Percentiles rank a stretch among this genome's conserved stretches.
Conservation (phyloP, 2,797 vertebrate species). For the Cercopithecus petaurista region DNA sequence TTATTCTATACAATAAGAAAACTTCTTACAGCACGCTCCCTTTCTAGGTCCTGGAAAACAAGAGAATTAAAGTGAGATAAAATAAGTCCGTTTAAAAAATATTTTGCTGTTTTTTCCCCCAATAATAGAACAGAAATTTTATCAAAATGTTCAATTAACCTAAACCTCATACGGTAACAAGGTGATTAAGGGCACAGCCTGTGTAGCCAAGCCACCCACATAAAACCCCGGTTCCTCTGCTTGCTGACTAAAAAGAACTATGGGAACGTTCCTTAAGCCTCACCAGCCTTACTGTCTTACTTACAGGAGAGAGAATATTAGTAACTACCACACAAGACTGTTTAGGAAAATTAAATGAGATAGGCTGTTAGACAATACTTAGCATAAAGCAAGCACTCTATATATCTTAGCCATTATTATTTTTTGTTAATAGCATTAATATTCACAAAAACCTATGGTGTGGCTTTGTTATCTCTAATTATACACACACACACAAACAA, state of each 20-base stretch:
- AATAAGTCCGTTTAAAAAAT: background rate
- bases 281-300: background rate
- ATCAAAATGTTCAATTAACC: background rate
- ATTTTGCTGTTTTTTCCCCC: background rate
- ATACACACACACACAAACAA: background rate
- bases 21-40: background rate
- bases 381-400: background rate
- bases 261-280: background rate
- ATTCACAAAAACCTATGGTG: background rate
- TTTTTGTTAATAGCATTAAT: background rate
- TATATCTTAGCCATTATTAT: background rate
- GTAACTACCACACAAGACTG: background rate
- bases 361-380: background rate
- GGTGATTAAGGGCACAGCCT: background rate
- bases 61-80: background rate
- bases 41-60: background rate
- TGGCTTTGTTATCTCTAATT: background rate
- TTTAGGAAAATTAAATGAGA: background rate
- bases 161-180: background rate
- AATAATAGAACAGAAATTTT: background rate
- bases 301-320: background rate
- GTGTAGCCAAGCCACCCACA: background rate
- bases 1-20: background rate
- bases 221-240: background rate
- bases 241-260: background rate